These are phyloP conservation scores for Poicephalus meyeri DNA, from an alignment of 2,113 vertebrate species.

Conservation along the genomic window DNA sequence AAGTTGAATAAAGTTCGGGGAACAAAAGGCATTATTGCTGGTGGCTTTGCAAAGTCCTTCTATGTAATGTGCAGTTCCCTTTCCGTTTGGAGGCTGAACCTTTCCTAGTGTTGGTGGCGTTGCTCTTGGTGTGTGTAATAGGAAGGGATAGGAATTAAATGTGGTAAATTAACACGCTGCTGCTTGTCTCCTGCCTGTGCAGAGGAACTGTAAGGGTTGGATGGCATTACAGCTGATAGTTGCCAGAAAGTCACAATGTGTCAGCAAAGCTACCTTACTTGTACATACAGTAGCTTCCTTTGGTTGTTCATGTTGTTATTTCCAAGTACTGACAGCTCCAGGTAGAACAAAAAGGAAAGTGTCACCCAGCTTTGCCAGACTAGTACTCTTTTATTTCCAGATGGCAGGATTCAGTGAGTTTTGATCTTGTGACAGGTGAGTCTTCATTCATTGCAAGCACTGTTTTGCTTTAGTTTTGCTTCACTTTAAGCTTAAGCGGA, in stretches of 20 bases:
- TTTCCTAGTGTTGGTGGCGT: not conserved
- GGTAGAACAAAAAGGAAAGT: slow-evolving; percentile 31
- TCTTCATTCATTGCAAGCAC: not conserved
- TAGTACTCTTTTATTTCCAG: not conserved
- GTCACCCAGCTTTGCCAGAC: not conserved
- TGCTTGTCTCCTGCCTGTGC: not conserved
- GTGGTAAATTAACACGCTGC: not conserved
- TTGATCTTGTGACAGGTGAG: not conserved
- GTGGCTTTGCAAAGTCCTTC: not conserved
- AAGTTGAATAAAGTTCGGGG: not conserved
- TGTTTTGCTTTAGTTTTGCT: not conserved
- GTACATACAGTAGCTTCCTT: not conserved
- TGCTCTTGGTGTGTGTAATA: not conserved
- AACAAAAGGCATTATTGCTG: not conserved
- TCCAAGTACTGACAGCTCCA: slow-evolving; percentile 5
- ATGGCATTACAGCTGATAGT: not conserved
- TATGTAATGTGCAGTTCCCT: not conserved
- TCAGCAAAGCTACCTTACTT: not conserved
- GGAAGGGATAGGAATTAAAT: not conserved
- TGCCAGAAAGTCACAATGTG: not conserved
- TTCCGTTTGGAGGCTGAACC: not conserved
- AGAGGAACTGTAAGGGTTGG: not conserved
- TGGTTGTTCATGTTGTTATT: slow-evolving; percentile 19
- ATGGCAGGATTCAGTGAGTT: not conserved
- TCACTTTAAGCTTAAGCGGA: not conserved